phyloP scores from a whole-genome alignment of 1,140 invertebrate species.

The Heliconius himera region DNA sequence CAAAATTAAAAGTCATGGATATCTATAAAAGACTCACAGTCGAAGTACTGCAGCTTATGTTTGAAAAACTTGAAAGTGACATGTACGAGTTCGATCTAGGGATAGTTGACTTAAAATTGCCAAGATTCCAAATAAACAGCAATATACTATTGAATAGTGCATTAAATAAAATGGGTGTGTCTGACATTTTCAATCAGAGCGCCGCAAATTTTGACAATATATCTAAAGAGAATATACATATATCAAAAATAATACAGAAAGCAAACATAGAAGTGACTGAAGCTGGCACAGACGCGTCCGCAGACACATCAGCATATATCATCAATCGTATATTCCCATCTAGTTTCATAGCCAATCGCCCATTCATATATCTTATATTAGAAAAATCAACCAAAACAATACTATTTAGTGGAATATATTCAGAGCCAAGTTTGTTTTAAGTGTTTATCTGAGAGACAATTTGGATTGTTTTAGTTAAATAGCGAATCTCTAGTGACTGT shows the following conservation, averaged over 20 bases:
- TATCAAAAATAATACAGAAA: slow-evolving; percentile 86
- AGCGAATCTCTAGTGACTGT: background rate
- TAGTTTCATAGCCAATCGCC: slow-evolving; percentile 82
- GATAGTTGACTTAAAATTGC: slow-evolving; percentile 85
- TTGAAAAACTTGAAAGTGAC: slow-evolving; percentile 75
- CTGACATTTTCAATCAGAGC: slow-evolving; percentile 84
- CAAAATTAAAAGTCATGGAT: slow-evolving; percentile 50
- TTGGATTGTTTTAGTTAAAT: background rate
- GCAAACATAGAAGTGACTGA: slow-evolving; percentile 91
- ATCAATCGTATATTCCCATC: slow-evolving; percentile 83
- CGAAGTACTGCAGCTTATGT: slow-evolving; percentile 54
- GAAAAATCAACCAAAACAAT: slow-evolving; percentile 83
- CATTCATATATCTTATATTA: slow-evolving; percentile 84
- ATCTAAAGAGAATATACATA: slow-evolving; percentile 80
- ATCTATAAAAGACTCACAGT: slow-evolving; percentile 56
- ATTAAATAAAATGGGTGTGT: slow-evolving; percentile 86
- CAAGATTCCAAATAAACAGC: slow-evolving; percentile 86
- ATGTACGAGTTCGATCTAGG: slow-evolving; percentile 73
- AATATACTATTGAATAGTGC: slow-evolving; percentile 83
- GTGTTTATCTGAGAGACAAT: background rate
- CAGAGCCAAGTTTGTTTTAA: slow-evolving; percentile 68
- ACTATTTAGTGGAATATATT: slow-evolving; percentile 83
- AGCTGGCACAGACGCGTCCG: slow-evolving; percentile 88
- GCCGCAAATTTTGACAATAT: slow-evolving; percentile 86
- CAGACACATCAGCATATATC: slow-evolving; percentile 80